Evolutionary conservation across 1,140 invertebrate species (phyloP).

Genomic region (Ectropis grisescens): DNA sequence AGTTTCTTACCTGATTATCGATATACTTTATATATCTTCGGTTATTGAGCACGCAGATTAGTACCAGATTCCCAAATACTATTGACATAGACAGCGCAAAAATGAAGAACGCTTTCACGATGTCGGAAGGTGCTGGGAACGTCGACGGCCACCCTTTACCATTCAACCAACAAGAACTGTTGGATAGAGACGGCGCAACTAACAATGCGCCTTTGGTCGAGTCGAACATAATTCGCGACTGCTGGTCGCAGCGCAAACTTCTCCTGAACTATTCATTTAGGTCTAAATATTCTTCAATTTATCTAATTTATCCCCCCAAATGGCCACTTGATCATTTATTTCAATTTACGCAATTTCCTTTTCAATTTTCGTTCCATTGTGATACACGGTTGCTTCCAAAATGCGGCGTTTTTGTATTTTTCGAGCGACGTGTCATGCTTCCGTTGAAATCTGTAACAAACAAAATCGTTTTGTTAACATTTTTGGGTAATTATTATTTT

Average conservation of each 20-base stretch:
- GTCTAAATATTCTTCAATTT: conserved; percentile 27
- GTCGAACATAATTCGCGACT: conserved; percentile 69
- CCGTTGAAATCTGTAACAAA: conserved; percentile 5
- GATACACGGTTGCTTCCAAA: too few species aligned
- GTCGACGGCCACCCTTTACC: conserved; percentile 72
- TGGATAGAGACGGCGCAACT: conserved; percentile 81
- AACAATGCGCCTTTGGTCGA: conserved; percentile 73
- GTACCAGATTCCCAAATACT: conserved; percentile 80
- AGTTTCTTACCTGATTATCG: conserved; percentile 79
- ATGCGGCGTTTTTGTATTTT: too few species aligned
- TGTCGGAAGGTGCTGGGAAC: conserved; percentile 76
- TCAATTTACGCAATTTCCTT: too few species aligned
- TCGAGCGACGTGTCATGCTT: too few species aligned
- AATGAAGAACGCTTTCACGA: conserved; percentile 81
- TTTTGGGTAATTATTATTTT: conserved; percentile 1
- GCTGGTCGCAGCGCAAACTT: conserved; percentile 44
- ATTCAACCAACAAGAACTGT: conserved; percentile 83
- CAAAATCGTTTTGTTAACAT: background rate
- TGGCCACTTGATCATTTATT: too few species aligned
- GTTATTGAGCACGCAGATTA: conserved; percentile 88
- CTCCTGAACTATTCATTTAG: conserved; percentile 62
- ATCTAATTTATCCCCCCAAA: too few species aligned
- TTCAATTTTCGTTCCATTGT: conserved; percentile 2
- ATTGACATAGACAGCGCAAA: conserved; percentile 81
- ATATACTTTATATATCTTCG: conserved; percentile 86